A percentile compares a stretch with the other conserved stretches of the same genome.
Evolutionary conservation across 2,113 vertebrate species (phyloP).

Genomic region (Actinemys pallida): DNA sequence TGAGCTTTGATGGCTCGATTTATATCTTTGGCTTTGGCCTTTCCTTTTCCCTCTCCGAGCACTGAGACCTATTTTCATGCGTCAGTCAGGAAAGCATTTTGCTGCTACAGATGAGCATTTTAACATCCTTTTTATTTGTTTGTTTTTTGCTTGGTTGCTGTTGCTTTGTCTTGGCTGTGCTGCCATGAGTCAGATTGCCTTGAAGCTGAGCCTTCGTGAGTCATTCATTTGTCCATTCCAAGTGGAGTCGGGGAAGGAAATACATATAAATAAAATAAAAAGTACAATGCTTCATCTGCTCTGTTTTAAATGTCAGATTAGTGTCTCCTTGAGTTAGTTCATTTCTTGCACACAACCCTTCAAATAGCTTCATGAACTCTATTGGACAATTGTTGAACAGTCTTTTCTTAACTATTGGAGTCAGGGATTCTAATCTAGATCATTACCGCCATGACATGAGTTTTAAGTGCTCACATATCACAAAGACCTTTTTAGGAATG

Average conservation of each 20-base stretch:
- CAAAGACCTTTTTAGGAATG: constrained; percentile 13
- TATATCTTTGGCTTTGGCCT: background rate
- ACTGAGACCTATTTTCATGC: background rate
- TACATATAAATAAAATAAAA: constrained; percentile 43
- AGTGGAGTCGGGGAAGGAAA: background rate
- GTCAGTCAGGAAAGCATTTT: background rate
- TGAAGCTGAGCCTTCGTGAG: constrained; percentile 18
- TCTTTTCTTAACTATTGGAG: constrained; percentile 17
- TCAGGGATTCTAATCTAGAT: background rate
- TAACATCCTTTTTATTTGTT: background rate
- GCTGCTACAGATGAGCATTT: background rate
- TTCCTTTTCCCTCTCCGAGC: background rate
- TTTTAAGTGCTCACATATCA: background rate
- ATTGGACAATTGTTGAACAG: background rate
- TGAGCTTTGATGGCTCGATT: background rate
- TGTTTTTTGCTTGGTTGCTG: background rate
- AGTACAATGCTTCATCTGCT: constrained; percentile 29
- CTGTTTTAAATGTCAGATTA: constrained; percentile 52
- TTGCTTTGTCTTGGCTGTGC: background rate
- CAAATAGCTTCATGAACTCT: background rate
- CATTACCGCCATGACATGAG: background rate
- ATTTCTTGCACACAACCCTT: background rate
- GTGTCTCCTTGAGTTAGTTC: constrained; percentile 22
- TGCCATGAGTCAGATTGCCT: background rate
- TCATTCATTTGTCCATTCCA: constrained; percentile 13